Base-by-base conservation (phyloP, 2,797 vertebrate species). In the Sebastes nivosus region DNA sequence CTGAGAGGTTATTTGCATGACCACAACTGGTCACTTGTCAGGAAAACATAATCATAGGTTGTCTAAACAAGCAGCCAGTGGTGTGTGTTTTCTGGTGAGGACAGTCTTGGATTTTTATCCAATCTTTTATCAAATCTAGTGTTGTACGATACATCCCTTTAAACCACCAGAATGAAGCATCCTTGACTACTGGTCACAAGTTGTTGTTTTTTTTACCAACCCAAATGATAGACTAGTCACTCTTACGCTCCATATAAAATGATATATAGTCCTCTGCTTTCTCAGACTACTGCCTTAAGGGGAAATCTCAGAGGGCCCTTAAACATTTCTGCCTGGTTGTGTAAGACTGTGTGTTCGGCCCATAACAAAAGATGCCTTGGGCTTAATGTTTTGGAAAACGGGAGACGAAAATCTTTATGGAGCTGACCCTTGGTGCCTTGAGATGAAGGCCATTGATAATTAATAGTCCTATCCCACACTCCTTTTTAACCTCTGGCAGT, bases 331-430 rank as follows among this genome's bases (percentile, higher is more conserved):
- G 81, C 89, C 86, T 92, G 89, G 83, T 93, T 95, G 86, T 94
- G 88, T 92, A 90, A 93, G 83, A 85, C 75, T 91, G 87, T 79
- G 80, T 89, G 86, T 93, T 91, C 81, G 46, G 75, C 75, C 72
- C 77, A 81, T 82, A 88, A 92, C 89, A 89, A 89, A 94, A 90
- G 87, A 95, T 94, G 91, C 92, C 92, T 93, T 68, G 61, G 85
- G 86, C 83, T 95, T 93, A 93, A 95, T 93, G 95, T 94, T 94
- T 94, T 91, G 91, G 88, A 95, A 94, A 94, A 81, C 46, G 32
- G 14, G 12, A n/a, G 58, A 42, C 8, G 67, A 71, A 78, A 75
- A 77, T 79, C 85, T 90, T 81, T 57, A 91, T 84, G 87, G 88
- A 88, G 79, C 67, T 89, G 85, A 93, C 87, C 86, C 63, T 79